phyloP scores from a whole-genome alignment of 2,113 vertebrate species.

The Dasyurus viverrinus region DNA sequence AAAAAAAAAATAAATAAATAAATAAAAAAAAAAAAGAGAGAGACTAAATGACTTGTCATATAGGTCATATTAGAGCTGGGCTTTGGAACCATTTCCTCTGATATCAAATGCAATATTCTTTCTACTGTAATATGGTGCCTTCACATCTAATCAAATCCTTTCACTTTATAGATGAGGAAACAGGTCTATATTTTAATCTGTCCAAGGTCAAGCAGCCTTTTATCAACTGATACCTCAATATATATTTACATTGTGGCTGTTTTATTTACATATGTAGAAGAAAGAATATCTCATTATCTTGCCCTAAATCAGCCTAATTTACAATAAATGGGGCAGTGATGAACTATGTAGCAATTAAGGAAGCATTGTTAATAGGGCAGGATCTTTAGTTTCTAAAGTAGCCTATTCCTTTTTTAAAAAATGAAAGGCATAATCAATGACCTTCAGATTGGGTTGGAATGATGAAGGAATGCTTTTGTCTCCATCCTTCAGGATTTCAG shows the following conservation, averaged over 20 bases:
- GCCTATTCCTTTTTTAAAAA: background rate
- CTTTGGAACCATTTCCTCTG: background rate
- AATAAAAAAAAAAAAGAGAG: too few relatives aligned
- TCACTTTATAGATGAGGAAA: background rate
- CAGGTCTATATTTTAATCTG: background rate
- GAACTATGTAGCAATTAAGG: background rate
- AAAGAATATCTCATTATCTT: background rate
- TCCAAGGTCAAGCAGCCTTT: background rate
- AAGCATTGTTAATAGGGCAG: background rate
- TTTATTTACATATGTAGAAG: background rate
- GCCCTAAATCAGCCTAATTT: background rate
- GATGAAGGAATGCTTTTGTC: background rate
- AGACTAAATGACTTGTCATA: background rate
- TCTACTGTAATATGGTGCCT: background rate
- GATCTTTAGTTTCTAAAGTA: background rate
- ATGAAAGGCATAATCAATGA: background rate
- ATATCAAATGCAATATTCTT: background rate
- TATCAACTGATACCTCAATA: background rate
- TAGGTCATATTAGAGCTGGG: background rate
- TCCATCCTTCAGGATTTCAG: background rate
- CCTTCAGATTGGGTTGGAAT: background rate
- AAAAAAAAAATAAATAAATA: too few relatives aligned
- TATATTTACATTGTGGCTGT: background rate
- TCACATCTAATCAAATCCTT: background rate
- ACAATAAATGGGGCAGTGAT: background rate